Conservation (phyloP, 2,113 vertebrate species). For the Pollimyrus isidori region DNA sequence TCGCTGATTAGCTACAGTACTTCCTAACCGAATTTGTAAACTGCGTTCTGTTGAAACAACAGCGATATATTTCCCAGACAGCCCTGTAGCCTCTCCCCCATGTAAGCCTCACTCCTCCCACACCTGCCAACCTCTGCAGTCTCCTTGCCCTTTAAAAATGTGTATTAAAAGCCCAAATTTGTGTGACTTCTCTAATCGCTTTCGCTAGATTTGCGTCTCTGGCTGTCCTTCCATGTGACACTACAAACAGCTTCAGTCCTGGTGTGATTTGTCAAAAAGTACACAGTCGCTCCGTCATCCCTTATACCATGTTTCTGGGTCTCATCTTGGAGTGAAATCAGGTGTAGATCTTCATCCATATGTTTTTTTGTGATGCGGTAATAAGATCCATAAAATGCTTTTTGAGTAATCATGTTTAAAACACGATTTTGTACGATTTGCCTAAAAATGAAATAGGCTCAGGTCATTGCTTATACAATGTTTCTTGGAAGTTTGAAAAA, state of each 20-base stretch:
- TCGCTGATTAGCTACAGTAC: neutral
- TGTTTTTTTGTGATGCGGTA: neutral
- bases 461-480: neutral
- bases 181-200: neutral
- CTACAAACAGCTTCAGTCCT: neutral
- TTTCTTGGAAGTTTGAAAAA: neutral
- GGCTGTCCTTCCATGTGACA: neutral
- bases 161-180: neutral
- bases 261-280: neutral
- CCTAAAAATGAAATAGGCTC: neutral
- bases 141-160: neutral
- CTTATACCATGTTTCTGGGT: neutral
- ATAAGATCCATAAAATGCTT: neutral
- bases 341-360: neutral
- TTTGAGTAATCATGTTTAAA: neutral
- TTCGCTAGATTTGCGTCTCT: neutral
- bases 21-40: neutral
- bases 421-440: neutral
- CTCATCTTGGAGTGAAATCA: neutral
- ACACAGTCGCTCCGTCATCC: neutral
- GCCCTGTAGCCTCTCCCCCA: neutral
- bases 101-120: neutral
- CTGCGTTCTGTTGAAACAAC: neutral
- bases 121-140: neutral
- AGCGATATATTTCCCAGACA: neutral